phyloP scores from a whole-genome alignment of 2,113 vertebrate genomes.

The Aldabrachelys gigantea region DNA sequence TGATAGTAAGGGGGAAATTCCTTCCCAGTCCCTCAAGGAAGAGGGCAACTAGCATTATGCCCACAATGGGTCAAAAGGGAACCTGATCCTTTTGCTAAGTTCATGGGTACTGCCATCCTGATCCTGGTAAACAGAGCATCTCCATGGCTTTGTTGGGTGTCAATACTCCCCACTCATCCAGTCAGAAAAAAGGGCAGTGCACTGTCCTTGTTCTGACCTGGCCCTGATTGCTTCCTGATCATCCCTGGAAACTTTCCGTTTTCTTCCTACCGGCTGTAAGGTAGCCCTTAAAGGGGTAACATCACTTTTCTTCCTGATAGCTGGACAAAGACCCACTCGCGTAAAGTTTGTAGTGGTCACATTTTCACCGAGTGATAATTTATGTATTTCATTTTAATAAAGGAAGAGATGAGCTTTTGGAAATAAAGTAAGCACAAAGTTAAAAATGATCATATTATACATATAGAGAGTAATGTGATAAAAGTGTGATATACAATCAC shows the following conservation, averaged over 20 bases:
- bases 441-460: neutral
- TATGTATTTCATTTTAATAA: slow-evolving; percentile 9
- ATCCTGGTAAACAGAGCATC: neutral
- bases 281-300: neutral
- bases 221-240: neutral
- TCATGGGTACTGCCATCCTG: neutral
- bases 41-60: neutral
- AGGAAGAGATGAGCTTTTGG: neutral
- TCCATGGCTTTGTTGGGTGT: neutral
- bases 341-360: neutral
- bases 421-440: neutral
- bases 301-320: neutral
- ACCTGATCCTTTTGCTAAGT: neutral
- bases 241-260: neutral
- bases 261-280: neutral
- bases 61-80: neutral
- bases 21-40: neutral
- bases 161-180: neutral
- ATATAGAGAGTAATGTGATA: neutral
- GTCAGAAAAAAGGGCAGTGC: neutral
- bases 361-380: neutral
- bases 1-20: neutral
- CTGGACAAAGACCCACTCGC: neutral
- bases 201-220: neutral
- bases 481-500: neutral